These are phyloP conservation scores for Trachops cirrhosus DNA, from an alignment of 2,797 vertebrate species.

Conservation along the genomic window DNA sequence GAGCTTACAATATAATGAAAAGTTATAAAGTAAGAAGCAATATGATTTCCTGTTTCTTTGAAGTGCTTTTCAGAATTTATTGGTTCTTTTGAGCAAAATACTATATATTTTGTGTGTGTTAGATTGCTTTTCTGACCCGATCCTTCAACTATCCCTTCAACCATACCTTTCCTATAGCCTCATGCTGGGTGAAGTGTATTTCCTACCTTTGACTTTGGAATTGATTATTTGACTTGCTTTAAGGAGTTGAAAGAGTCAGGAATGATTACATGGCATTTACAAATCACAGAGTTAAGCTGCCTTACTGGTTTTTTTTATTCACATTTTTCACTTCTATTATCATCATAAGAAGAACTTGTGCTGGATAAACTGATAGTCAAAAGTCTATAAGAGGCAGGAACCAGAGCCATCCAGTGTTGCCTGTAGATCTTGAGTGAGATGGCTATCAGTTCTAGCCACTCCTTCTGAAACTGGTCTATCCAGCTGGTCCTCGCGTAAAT, in stretches of 20 bases:
- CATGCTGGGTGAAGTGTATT: not conserved
- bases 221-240: not conserved
- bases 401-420: not conserved
- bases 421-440: not conserved
- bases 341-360: not conserved
- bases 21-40: constrained; percentile 1
- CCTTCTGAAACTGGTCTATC: accelerated
- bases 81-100: constrained; percentile 1
- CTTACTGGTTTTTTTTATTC: not conserved
- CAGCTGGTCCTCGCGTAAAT: not conserved
- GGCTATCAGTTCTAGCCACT: not conserved
- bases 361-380: not conserved
- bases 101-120: not conserved
- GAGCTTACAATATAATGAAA: not conserved
- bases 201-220: not conserved
- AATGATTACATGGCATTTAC: not conserved
- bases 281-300: not conserved
- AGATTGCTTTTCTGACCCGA: not conserved
- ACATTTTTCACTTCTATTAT: not conserved
- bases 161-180: not conserved
- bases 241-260: not conserved
- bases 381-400: not conserved
- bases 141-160: not conserved
- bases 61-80: constrained; percentile 7
- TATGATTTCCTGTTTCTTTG: not conserved